Percentiles rank a stretch among this genome's conserved stretches.
phyloP scores from a whole-genome alignment of 1,140 invertebrate genomes.

The Spodoptera frugiperda region DNA sequence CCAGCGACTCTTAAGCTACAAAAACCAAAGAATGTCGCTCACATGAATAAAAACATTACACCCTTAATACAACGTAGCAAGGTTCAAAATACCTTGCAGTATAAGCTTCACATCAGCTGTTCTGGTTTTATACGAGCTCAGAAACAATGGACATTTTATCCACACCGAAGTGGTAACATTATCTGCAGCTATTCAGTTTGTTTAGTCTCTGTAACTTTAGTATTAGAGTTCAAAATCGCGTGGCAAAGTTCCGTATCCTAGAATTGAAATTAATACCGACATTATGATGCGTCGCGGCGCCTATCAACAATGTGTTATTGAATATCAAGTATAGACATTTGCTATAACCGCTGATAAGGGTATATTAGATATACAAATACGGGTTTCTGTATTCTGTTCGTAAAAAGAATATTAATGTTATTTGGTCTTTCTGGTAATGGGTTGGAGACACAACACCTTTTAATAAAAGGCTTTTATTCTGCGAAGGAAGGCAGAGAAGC shows the following conservation, averaged over 20 bases:
- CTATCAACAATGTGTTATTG: slow-evolving; percentile 54
- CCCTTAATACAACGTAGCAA: slow-evolving; percentile 49
- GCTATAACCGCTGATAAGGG: slow-evolving; percentile 47
- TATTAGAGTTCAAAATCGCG: slow-evolving; percentile 42
- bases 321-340: slow-evolving; percentile 58
- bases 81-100: slow-evolving; percentile 55
- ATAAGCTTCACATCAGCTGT: slow-evolving; percentile 50
- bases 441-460: neutral
- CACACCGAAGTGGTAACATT: slow-evolving; percentile 53
- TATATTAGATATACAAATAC: slow-evolving; percentile 39
- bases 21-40: slow-evolving; percentile 52
- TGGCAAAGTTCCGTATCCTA: slow-evolving; percentile 27
- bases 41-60: neutral
- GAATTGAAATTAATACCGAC: slow-evolving; percentile 54
- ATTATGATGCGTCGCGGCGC: slow-evolving; percentile 61
- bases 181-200: slow-evolving; percentile 43
- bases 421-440: neutral
- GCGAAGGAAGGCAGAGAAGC: too few relatives aligned
- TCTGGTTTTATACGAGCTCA: slow-evolving; percentile 57
- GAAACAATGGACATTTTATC: slow-evolving; percentile 78
- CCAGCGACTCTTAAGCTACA: slow-evolving; percentile 61
- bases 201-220: slow-evolving; percentile 40
- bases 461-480: too few relatives aligned
- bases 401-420: slow-evolving; percentile 18
- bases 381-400: slow-evolving; percentile 31